phyloP scores from a whole-genome alignment of 2,797 vertebrate genomes.

The Anguilla marmorata region DNA sequence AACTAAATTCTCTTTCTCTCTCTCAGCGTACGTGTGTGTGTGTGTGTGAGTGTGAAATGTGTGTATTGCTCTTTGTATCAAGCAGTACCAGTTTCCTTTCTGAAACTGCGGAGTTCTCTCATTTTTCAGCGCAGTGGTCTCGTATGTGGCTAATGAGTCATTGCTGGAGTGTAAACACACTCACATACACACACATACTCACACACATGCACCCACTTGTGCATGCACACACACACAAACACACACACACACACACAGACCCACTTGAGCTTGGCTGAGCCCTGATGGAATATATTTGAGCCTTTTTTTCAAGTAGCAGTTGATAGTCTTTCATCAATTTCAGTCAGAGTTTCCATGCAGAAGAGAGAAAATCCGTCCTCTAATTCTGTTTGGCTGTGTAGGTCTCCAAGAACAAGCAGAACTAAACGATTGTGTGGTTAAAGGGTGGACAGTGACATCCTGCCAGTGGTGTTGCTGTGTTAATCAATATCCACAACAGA shows the following conservation, averaged over 20 bases:
- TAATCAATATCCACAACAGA: not conserved
- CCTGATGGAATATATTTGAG: constrained; percentile 30
- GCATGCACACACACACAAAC: constrained; percentile 25
- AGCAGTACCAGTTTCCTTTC: constrained; percentile 64
- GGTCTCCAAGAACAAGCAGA: not conserved
- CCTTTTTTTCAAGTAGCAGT: constrained; percentile 29
- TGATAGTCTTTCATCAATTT: constrained; percentile 22
- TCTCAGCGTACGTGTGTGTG: not conserved
- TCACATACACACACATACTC: constrained; percentile 32
- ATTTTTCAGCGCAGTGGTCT: constrained; percentile 62
- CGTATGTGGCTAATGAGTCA: constrained; percentile 73
- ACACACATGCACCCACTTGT: constrained; percentile 25
- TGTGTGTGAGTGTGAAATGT: constrained; percentile 22
- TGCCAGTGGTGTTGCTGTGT: not conserved
- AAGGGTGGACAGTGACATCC: not conserved
- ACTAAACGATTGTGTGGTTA: not conserved
- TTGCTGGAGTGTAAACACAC: constrained; percentile 66
- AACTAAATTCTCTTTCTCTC: not conserved
- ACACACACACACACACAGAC: constrained; percentile 28
- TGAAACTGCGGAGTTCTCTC: constrained; percentile 69
- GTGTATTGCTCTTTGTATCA: constrained; percentile 9
- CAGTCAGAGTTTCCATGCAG: constrained; percentile 37
- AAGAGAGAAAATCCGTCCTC: constrained; percentile 6
- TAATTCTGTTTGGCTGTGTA: constrained; percentile 6
- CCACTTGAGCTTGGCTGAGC: constrained; percentile 21